These are phyloP conservation scores for Riptortus pedestris DNA, from an alignment of 1,140 invertebrate species.

Conservation along the genomic window DNA sequence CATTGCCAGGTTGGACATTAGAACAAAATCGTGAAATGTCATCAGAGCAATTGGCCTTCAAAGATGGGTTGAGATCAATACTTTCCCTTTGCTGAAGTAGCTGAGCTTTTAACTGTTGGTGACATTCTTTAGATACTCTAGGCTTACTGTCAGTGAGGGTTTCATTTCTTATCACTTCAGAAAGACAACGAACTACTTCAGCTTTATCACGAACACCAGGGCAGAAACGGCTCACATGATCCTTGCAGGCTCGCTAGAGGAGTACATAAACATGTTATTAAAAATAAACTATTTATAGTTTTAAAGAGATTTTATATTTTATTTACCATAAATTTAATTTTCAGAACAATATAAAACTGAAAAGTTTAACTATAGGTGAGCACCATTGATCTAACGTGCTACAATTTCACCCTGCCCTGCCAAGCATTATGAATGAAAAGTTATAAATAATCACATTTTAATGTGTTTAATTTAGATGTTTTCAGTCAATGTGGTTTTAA, in stretches of 20 bases:
- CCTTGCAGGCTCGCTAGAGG: conserved; percentile 68
- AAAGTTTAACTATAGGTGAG: no score
- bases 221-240: conserved; percentile 72
- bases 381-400: no score
- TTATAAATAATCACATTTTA: no score
- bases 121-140: conserved; percentile 70
- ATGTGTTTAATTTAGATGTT: no score
- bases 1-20: conserved; percentile 61
- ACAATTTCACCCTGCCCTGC: no score
- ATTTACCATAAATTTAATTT: no score
- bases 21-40: conserved; percentile 69
- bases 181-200: conserved; percentile 84
- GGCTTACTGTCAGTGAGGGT: conserved; percentile 67
- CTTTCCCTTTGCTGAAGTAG: conserved; percentile 80
- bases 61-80: conserved; percentile 69
- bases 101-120: conserved; percentile 77
- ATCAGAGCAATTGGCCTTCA: conserved; percentile 58
- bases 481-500: no score
- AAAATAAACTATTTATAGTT: no score
- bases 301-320: no score
- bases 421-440: no score
- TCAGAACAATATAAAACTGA: no score
- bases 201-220: conserved; percentile 42
- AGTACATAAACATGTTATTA: no score
- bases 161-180: conserved; percentile 76